Evolutionary conservation across 2,113 vertebrate species (phyloP), one percentile per base, ranked within the genome.

Genomic region (Fulmarus glacialis): DNA sequence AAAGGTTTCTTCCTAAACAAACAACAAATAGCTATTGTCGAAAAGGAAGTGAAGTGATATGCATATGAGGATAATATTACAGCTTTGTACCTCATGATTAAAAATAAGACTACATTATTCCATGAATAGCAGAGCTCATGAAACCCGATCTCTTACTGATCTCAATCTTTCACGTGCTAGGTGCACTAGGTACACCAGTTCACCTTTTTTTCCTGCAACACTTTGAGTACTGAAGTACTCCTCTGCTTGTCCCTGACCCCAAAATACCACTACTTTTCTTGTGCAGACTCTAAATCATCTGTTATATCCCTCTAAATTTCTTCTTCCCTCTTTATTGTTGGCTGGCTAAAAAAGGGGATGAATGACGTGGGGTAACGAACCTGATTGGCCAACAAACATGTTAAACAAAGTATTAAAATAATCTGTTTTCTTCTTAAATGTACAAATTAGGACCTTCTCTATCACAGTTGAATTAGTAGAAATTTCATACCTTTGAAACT

Each of bases 111-210:
- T 38, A 29, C 59, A 47, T 40, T 70, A 3, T 43, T 73, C 23
- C 14, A 47, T 48, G 42, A 81, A 50, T 50, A 45, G 3, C 53
- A n/a, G 53, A 45, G 20, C 4, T 78, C 5, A 26, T 52, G 27
- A 73, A 81, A 12, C 45, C 36, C 5, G 1, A 12, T 38, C 15
- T 75, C 18, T 68, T 82, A 38, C 13, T 59, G 5, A 24, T 63
- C 20, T 77, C 0, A 5, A 34, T 52, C 18, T 10, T 63, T 58
- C n/a, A 15, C 29, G 6, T 0, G 1, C 15, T 36, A 48, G 7
- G 3, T 71, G 9, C 0, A 0, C 8, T 48, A 77, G 8, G 2
- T 47, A 27, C 3, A 34, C 3, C 9, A 9, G 5, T 68, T 72
- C 6, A 34, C 4, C 15, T 40, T 30, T 71, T 74, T 14, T 38